Evolutionary conservation across 2,888 invertebrate species (phyloP).

Genomic region (Gastracanthus pulcherrimus): DNA sequence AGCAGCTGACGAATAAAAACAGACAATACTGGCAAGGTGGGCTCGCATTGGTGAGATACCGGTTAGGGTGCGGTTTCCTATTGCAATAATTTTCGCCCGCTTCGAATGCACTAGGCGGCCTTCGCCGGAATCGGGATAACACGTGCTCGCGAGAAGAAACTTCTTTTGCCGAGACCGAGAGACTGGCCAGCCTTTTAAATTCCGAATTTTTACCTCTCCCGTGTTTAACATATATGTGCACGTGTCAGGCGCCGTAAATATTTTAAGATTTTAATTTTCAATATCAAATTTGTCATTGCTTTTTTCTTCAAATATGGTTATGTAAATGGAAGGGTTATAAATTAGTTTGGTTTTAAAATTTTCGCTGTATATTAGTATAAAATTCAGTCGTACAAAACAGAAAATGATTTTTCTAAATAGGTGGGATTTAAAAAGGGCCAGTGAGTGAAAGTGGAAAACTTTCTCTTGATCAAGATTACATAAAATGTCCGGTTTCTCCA

Average conservation of each 20-base stretch:
- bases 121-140: constrained; percentile 75
- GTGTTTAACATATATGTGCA: not conserved
- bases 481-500: not conserved
- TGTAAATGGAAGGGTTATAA: too few species aligned
- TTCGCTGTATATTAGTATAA: too few species aligned
- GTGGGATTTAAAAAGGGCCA: not conserved
- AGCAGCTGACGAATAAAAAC: not conserved
- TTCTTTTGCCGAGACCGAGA: constrained; percentile 24
- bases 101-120: constrained; percentile 75
- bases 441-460: constrained; percentile 36
- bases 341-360: too few species aligned
- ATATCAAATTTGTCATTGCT: too few species aligned
- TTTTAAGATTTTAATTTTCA: not conserved
- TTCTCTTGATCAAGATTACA: constrained; percentile 20
- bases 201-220: not conserved
- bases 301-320: too few species aligned
- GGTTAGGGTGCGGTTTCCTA: constrained; percentile 76
- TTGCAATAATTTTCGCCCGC: constrained; percentile 71
- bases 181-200: not conserved
- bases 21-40: not conserved
- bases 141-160: constrained; percentile 61
- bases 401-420: too few species aligned
- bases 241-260: not conserved
- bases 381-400: too few species aligned
- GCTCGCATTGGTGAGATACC: constrained; percentile 59